Evolutionary conservation across 2,797 vertebrate species (phyloP).

Genomic region (Phrynocephalus guinanensis): DNA sequence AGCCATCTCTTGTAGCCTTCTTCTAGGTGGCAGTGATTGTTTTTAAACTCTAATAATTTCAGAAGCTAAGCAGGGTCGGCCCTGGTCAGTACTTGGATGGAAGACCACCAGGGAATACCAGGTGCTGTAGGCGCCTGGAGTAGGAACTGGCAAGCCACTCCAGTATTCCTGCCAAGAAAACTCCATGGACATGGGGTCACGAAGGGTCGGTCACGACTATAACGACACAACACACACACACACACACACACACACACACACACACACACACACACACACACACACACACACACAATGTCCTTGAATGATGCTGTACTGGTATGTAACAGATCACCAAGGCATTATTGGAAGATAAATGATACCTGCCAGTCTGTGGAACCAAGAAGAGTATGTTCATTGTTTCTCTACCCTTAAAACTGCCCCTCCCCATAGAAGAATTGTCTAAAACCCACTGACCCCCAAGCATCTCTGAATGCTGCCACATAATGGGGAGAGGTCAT

Average conservation of each 20-base stretch:
- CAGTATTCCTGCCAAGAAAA: no score
- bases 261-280: no score
- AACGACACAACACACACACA: no score
- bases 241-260: no score
- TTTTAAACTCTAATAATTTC: not conserved
- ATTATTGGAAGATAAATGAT: not conserved
- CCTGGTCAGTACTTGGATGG: no score
- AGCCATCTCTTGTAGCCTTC: not conserved
- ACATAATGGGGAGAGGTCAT: not conserved
- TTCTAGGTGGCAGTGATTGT: not conserved
- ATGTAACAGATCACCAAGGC: not conserved
- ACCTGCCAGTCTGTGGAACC: not conserved
- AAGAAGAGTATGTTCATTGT: not conserved
- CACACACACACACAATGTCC: not conserved
- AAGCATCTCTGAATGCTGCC: not conserved
- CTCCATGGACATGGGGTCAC: no score
- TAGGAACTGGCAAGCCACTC: no score
- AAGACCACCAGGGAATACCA: no score
- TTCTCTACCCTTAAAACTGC: not conserved
- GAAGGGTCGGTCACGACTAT: no score
- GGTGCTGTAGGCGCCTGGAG: no score
- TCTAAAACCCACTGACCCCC: not conserved
- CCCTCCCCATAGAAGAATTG: not conserved
- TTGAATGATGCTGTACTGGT: not conserved
- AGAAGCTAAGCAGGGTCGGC: no score